Conservation (phyloP, 2,113 vertebrate species). For the Sinocyclocheilus grahami region DNA sequence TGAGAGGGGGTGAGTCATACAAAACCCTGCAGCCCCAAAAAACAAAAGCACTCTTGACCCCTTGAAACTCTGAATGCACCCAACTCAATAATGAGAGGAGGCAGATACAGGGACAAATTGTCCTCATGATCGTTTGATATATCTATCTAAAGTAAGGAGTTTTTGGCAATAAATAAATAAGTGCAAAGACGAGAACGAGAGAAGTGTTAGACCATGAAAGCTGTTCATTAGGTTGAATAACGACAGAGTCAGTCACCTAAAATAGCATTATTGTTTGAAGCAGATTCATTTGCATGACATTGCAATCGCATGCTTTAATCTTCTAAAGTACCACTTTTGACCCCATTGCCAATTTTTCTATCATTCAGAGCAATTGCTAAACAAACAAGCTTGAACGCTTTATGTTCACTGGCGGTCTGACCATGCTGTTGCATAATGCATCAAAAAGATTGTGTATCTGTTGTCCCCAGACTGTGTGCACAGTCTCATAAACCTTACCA, state of each 20-base stretch:
- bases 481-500: slow-evolving; percentile 53
- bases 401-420: neutral
- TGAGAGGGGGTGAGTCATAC: slow-evolving; percentile 25
- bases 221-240: slow-evolving; percentile 39
- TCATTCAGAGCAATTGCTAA: slow-evolving; percentile 25
- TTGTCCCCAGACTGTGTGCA: slow-evolving; percentile 34
- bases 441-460: slow-evolving; percentile 49
- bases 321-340: slow-evolving; percentile 17
- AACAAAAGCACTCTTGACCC: slow-evolving; percentile 53
- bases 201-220: slow-evolving; percentile 28
- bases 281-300: slow-evolving; percentile 41
- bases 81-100: neutral
- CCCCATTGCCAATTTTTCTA: slow-evolving; percentile 18
- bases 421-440: slow-evolving; percentile 60
- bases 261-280: slow-evolving; percentile 27
- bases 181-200: neutral
- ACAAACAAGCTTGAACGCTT: slow-evolving; percentile 14
- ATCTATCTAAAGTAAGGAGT: slow-evolving; percentile 44
- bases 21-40: slow-evolving; percentile 45
- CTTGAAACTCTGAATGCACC: slow-evolving; percentile 34
- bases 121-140: slow-evolving; percentile 41
- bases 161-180: slow-evolving; percentile 6
- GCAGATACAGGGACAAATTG: slow-evolving; percentile 29
- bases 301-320: slow-evolving; percentile 19
- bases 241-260: slow-evolving; percentile 28